These are phyloP conservation scores for Galagoides demidoff DNA, from an alignment of 2,797 vertebrate genomes.

Conservation along the genomic window DNA sequence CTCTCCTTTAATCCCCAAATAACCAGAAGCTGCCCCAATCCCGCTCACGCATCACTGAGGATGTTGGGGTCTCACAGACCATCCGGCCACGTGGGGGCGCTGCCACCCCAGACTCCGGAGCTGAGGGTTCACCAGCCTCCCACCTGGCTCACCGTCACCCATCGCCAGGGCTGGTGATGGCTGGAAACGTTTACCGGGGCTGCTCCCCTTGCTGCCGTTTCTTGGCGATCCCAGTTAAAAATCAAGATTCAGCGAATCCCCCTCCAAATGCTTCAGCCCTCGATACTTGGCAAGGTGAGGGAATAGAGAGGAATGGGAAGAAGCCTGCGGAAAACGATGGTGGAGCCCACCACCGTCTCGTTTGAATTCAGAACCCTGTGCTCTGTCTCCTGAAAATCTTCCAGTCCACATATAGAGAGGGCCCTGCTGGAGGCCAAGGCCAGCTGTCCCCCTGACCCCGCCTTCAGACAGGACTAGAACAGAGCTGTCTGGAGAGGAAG, in stretches of 20 bases:
- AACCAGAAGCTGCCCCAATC: neutral
- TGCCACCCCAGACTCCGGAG: neutral
- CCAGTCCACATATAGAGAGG: neutral
- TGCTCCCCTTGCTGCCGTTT: slow-evolving; percentile 1
- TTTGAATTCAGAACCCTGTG: neutral
- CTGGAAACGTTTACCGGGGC: neutral
- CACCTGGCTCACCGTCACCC: neutral
- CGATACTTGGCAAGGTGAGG: neutral
- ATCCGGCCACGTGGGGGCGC: slow-evolving; percentile 42
- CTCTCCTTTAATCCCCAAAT: neutral
- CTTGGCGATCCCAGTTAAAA: slow-evolving; percentile 55
- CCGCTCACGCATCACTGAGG: accelerated
- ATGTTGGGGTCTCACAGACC: accelerated
- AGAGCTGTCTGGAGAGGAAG: neutral
- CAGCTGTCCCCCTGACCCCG: neutral
- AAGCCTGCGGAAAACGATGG: neutral
- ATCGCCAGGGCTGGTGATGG: neutral
- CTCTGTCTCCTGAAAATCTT: neutral
- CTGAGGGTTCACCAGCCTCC: neutral
- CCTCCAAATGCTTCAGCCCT: neutral
- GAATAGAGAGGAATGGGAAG: neutral
- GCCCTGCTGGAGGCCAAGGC: neutral
- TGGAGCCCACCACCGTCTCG: neutral
- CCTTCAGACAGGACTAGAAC: neutral
- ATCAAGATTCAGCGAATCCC: slow-evolving; percentile 21